Conservation (phyloP, 2,113 vertebrate genomes). For the Aptenodytes patagonicus region DNA sequence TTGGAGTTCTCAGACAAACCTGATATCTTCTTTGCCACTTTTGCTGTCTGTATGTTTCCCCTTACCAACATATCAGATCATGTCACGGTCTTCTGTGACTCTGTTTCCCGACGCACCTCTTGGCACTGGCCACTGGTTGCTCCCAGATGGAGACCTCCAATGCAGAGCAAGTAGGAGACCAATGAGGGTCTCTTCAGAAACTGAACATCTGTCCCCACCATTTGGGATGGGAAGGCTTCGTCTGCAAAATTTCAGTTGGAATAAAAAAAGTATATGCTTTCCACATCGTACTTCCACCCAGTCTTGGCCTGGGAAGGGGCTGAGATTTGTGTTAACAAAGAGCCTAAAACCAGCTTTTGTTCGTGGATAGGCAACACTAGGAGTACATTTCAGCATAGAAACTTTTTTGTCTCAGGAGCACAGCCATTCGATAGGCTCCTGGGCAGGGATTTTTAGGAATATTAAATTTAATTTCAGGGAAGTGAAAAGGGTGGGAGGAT, state of each 20-base stretch:
- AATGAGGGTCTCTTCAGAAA: neutral
- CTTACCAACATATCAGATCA: neutral
- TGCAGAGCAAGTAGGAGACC: neutral
- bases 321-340: neutral
- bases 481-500: neutral
- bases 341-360: neutral
- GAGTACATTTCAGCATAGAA: neutral
- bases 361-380: neutral
- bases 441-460: neutral
- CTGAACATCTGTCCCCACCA: neutral
- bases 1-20: neutral
- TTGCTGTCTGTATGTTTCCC: neutral
- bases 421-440: neutral
- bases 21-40: neutral
- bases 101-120: rapidly evolving
- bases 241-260: neutral
- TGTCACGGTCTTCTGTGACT: neutral
- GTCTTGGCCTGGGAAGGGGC: neutral
- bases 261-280: neutral
- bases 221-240: neutral
- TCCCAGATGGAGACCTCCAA: neutral
- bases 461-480: neutral
- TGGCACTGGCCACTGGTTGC: neutral
- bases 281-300: neutral
- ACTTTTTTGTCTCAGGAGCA: neutral